Evolutionary conservation across 1,140 invertebrate species (phyloP).

Genomic region (Drosophila saltans): DNA sequence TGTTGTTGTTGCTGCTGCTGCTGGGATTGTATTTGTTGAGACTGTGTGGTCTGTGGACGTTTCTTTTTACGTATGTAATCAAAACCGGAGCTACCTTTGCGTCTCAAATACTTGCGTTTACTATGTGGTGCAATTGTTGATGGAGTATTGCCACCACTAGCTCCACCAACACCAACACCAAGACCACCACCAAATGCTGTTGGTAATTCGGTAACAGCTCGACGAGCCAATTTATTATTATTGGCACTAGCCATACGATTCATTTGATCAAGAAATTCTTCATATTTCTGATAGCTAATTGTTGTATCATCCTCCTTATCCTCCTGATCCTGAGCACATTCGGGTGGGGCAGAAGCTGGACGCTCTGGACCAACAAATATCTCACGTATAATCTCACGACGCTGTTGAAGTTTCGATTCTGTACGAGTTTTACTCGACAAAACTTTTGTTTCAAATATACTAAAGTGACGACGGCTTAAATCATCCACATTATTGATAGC

Average conservation of each 20-base stretch:
- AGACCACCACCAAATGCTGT: neutral
- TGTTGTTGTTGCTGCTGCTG: slow-evolving; percentile 30
- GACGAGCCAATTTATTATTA: slow-evolving; percentile 83
- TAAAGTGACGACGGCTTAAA: slow-evolving; percentile 84
- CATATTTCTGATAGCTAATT: slow-evolving; percentile 78
- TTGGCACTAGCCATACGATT: slow-evolving; percentile 83
- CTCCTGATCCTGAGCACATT: slow-evolving; percentile 53
- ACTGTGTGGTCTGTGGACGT: slow-evolving; percentile 82
- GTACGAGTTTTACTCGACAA: slow-evolving; percentile 90
- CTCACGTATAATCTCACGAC: slow-evolving; percentile 90
- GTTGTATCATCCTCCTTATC: slow-evolving; percentile 30
- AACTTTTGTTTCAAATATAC: slow-evolving; percentile 88
- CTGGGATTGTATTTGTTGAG: slow-evolving; percentile 14
- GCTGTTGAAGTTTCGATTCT: slow-evolving; percentile 89
- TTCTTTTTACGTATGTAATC: slow-evolving; percentile 96
- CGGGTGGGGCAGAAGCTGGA: slow-evolving; percentile 87
- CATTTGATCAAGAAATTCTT: slow-evolving; percentile 80
- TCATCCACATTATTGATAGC: slow-evolving; percentile 84
- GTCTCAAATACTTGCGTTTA: slow-evolving; percentile 82
- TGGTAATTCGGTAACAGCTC: slow-evolving; percentile 21
- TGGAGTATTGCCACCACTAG: neutral
- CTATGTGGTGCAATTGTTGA: slow-evolving; percentile 69
- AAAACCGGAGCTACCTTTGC: slow-evolving; percentile 90
- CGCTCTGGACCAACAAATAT: slow-evolving; percentile 89
- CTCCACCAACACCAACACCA: no score